phyloP scores from a whole-genome alignment of 2,113 vertebrate species.

The Leucoraja erinaceus region DNA sequence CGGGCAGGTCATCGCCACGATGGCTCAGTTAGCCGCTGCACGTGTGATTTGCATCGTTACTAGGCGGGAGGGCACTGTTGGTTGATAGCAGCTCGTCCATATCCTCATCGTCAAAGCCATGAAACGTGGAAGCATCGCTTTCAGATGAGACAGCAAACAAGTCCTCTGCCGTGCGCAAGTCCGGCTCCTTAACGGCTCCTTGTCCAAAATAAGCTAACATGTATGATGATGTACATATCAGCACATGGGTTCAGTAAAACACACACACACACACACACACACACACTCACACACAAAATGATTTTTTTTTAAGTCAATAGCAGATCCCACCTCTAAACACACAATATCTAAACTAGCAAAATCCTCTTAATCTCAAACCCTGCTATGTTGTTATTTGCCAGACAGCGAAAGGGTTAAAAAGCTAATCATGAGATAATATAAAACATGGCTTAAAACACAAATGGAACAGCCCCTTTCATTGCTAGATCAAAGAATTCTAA shows the following conservation, averaged over 20 bases:
- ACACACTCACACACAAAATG: conserved; percentile 48
- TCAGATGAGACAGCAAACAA: conserved; percentile 95
- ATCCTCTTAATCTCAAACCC: conserved; percentile 15
- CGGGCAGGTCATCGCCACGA: conserved; percentile 17
- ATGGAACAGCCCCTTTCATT: not conserved
- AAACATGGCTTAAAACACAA: not conserved
- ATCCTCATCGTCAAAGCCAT: conserved; percentile 95
- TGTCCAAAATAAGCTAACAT: conserved; percentile 81
- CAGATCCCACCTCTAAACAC: not conserved
- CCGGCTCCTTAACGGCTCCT: conserved; percentile 78
- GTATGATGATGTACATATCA: conserved; percentile 81
- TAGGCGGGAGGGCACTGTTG: conserved; percentile 66
- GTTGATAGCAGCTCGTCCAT: conserved; percentile 81
- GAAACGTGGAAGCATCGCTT: conserved; percentile 97
- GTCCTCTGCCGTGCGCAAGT: conserved; percentile 81
- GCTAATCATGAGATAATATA: not conserved
- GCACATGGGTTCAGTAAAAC: conserved; percentile 82
- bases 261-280: conserved; percentile 80
- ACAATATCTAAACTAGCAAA: not conserved
- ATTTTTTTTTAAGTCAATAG: not conserved
- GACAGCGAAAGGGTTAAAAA: conserved; percentile 35
- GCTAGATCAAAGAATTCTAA: not conserved
- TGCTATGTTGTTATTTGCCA: not conserved
- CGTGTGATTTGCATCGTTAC: conserved; percentile 72
- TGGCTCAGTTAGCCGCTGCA: conserved; percentile 56